A percentile compares a stretch with the other conserved stretches of the same genome.
Conservation (phyloP, 64 coral and sea anemone species). For the Anthopleura sola region DNA sequence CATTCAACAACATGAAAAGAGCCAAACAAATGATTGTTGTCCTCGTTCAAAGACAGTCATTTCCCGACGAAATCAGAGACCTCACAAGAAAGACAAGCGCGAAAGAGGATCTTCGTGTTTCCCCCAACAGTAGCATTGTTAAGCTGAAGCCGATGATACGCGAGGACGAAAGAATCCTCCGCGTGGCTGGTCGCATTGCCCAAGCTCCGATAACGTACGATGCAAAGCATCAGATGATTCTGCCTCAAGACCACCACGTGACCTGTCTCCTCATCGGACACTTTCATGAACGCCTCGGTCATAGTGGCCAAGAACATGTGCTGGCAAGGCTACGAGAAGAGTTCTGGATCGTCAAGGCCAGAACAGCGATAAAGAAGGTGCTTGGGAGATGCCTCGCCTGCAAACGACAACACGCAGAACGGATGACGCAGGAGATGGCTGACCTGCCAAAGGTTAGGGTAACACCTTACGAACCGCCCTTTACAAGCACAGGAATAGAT, state of each 20-base stretch:
- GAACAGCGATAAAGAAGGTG: constrained; percentile 33
- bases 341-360: constrained; percentile 44
- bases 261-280: constrained; percentile 13
- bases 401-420: neutral
- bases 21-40: constrained; percentile 5
- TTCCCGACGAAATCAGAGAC: constrained; percentile 6
- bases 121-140: neutral
- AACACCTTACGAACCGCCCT: constrained; percentile 33
- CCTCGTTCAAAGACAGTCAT: neutral
- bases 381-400: constrained; percentile 16
- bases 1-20: neutral
- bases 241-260: constrained; percentile 53
- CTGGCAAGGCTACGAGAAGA: constrained; percentile 13
- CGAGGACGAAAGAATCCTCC: neutral
- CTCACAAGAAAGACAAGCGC: neutral
- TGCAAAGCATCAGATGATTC: constrained; percentile 48
- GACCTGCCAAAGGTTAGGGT: constrained; percentile 34
- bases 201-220: constrained; percentile 36
- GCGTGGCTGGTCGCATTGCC: constrained; percentile 34
- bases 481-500: constrained; percentile 7
- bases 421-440: constrained; percentile 28
- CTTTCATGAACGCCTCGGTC: constrained; percentile 22
- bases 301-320: constrained; percentile 52
- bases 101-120: too few relatives aligned
- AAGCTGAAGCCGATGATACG: constrained; percentile 37